Conservation (phyloP, 2,888 invertebrate species). For the Apamea anceps region DNA sequence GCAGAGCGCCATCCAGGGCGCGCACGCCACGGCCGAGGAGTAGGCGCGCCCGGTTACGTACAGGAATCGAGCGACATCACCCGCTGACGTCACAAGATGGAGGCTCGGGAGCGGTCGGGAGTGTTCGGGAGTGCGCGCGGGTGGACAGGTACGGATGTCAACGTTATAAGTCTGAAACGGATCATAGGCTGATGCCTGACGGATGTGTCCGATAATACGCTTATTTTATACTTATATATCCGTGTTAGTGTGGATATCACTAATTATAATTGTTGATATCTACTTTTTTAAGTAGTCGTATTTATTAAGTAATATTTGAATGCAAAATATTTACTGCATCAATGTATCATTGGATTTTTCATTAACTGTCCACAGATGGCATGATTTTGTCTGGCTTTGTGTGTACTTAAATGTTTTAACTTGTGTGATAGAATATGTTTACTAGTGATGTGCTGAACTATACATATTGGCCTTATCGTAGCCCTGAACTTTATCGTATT, state of each 20-base stretch:
- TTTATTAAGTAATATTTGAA: slow-evolving; percentile 77
- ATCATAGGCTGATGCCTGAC: slow-evolving; percentile 84
- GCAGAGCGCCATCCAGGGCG: slow-evolving; percentile 55
- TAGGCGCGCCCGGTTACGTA: background rate
- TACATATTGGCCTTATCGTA: slow-evolving; percentile 57
- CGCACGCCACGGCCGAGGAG: slow-evolving; percentile 63
- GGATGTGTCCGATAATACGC: slow-evolving; percentile 89
- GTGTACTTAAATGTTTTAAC: slow-evolving; percentile 61
- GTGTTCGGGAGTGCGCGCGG: slow-evolving; percentile 24
- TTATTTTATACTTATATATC: slow-evolving; percentile 89
- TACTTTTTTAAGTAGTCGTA: slow-evolving; percentile 85
- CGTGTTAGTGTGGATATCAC: slow-evolving; percentile 86
- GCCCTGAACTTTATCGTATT: slow-evolving; percentile 45
- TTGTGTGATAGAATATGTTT: slow-evolving; percentile 57
- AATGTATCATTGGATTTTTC: slow-evolving; percentile 77
- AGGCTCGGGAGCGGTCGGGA: slow-evolving; percentile 22
- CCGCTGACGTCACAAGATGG: slow-evolving; percentile 18
- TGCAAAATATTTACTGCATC: slow-evolving; percentile 75
- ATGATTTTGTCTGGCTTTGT: slow-evolving; percentile 62
- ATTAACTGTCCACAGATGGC: slow-evolving; percentile 68
- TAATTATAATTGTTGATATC: slow-evolving; percentile 85
- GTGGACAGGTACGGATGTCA: slow-evolving; percentile 73
- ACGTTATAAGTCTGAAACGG: slow-evolving; percentile 87
- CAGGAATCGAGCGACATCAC: slow-evolving; percentile 18
- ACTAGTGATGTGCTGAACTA: slow-evolving; percentile 58